phyloP scores from a whole-genome alignment of 2,797 vertebrate genomes.

The Toxotes lorentzi region DNA sequence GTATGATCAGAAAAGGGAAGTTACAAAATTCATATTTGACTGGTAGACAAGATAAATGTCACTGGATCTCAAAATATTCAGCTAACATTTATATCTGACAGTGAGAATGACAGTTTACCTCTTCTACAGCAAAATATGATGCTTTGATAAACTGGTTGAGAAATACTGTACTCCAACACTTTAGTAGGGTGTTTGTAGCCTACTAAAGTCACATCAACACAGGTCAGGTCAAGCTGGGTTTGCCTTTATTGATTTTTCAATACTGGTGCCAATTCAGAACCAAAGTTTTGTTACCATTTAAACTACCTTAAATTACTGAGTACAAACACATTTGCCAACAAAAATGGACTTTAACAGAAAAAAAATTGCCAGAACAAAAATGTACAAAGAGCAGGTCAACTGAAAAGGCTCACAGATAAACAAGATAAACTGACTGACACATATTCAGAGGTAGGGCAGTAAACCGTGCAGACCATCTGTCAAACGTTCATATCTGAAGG shows the following conservation, averaged over 20 bases:
- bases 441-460: conserved; percentile 68
- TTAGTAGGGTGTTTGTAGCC: too few species aligned
- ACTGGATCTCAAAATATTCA: neutral
- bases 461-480: conserved; percentile 77
- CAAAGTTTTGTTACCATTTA: neutral
- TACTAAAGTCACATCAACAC: neutral
- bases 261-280: neutral
- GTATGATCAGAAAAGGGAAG: neutral
- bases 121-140: neutral
- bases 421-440: conserved; percentile 62
- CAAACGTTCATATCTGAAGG: conserved; percentile 52
- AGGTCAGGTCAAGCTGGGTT: neutral
- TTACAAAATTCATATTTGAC: neutral
- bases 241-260: too few species aligned
- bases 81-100: neutral
- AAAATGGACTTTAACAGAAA: neutral
- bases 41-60: neutral
- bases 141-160: neutral
- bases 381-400: conserved; percentile 30
- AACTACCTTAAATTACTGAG: neutral
- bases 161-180: neutral
- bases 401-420: conserved; percentile 37
- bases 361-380: too few species aligned
- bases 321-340: too few species aligned
- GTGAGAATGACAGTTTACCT: neutral